Conservation (phyloP, 1,140 invertebrate species). For the fruit fly (Drosophila melanogaster) region Release_6_plus_ISO1_MT NT_037436.4:7805001-7805500, state of each 20-base stretch:
- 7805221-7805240: conserved; percentile 2
- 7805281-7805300: conserved; percentile 7
- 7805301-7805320: conserved; percentile 49
- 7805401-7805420: conserved; percentile 64
- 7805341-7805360: conserved; percentile 80
- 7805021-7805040: background rate
- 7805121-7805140: conserved; percentile 13
- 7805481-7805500: conserved; percentile 35
- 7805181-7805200: conserved; percentile 24
- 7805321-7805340: conserved; percentile 83
- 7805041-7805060: conserved; percentile 44
- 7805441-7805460: conserved; percentile 4
- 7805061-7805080: conserved; percentile 59
- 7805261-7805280: background rate
- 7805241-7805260: background rate
- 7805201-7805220: conserved; percentile 36
- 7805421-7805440: background rate
- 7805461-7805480: conserved; percentile 34
- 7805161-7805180: conserved; percentile 32
- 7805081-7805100: conserved; percentile 19
- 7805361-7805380: conserved; percentile 53
- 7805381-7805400: conserved; percentile 78
- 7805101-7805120: conserved; percentile 27
- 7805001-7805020: conserved; percentile 26
- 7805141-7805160: conserved; percentile 39